phyloP scores from a whole-genome alignment of 1,140 invertebrate species.

The Sitophilus oryzae region DNA sequence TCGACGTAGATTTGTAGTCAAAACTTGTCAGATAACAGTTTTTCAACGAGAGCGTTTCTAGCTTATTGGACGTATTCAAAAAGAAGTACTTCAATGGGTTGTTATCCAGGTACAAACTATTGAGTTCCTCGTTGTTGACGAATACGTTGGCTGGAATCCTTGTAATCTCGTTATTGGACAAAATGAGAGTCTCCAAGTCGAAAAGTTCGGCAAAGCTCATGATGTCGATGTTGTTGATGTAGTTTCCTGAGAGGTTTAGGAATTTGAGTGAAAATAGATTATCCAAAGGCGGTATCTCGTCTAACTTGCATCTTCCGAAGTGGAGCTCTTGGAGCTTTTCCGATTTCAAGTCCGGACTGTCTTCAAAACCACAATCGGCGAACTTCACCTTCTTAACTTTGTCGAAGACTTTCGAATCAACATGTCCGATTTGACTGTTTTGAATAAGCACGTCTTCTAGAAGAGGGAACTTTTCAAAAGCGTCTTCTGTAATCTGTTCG shows the following conservation, averaged over 20 bases:
- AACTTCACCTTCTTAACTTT: constrained; percentile 27
- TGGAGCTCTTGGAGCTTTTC: constrained; percentile 33
- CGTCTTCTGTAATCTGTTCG: constrained; percentile 25
- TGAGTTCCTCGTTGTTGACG: constrained; percentile 30
- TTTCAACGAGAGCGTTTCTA: constrained; percentile 36
- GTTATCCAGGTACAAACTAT: constrained; percentile 32
- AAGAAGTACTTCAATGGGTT: constrained; percentile 35
- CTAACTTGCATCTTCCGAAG: constrained; percentile 34
- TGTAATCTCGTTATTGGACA: constrained; percentile 38
- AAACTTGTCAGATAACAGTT: constrained; percentile 34
- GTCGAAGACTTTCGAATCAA: constrained; percentile 30
- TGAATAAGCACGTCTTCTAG: constrained; percentile 28
- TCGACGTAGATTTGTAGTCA: constrained; percentile 22
- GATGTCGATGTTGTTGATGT: constrained; percentile 31
- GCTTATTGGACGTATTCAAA: constrained; percentile 24
- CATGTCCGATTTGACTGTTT: constrained; percentile 26
- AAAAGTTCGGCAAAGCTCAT: constrained; percentile 31
- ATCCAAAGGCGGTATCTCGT: constrained; percentile 29
- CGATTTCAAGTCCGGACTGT: constrained; percentile 30
- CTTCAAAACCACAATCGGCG: constrained; percentile 25
- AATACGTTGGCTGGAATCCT: constrained; percentile 31
- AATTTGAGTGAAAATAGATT: constrained; percentile 28
- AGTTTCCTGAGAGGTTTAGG: constrained; percentile 36
- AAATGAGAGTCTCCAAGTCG: constrained; percentile 32
- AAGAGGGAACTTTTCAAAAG: constrained; percentile 23